phyloP scores from a whole-genome alignment of 2,113 vertebrate genomes.

The Microcebus jonahi region DNA sequence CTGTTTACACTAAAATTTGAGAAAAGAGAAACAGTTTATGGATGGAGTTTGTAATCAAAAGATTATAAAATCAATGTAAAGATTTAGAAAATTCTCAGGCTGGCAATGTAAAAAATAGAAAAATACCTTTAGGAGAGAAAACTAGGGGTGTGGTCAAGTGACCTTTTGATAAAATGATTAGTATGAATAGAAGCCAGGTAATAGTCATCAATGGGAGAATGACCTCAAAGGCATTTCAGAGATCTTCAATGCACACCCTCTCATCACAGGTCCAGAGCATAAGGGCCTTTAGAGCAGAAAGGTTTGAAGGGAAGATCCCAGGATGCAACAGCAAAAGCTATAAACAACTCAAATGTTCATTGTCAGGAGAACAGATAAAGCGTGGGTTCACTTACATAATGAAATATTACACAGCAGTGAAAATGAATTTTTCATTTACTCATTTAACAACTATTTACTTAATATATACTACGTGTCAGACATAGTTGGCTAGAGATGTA shows the following conservation, averaged over 20 bases:
- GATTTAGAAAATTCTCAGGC: not conserved
- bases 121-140: not conserved
- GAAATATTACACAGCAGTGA: not conserved
- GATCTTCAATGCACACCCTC: not conserved
- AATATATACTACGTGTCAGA: not conserved
- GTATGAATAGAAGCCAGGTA: not conserved
- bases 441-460: not conserved
- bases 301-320: not conserved
- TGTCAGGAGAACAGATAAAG: not conserved
- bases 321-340: not conserved
- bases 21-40: not conserved
- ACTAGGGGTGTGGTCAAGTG: not conserved
- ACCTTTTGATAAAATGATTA: not conserved
- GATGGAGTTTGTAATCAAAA: not conserved
- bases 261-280: too few relatives aligned
- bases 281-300: not conserved
- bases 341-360: not conserved
- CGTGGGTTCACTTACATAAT: not conserved
- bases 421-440: slow-evolving; percentile 27
- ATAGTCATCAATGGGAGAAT: not conserved
- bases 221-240: not conserved
- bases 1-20: not conserved
- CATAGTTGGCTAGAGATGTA: not conserved
- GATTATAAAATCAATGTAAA: not conserved
- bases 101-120: not conserved